phyloP scores from a whole-genome alignment of 2,113 vertebrate species.

The Copsychus sechellarum region DNA sequence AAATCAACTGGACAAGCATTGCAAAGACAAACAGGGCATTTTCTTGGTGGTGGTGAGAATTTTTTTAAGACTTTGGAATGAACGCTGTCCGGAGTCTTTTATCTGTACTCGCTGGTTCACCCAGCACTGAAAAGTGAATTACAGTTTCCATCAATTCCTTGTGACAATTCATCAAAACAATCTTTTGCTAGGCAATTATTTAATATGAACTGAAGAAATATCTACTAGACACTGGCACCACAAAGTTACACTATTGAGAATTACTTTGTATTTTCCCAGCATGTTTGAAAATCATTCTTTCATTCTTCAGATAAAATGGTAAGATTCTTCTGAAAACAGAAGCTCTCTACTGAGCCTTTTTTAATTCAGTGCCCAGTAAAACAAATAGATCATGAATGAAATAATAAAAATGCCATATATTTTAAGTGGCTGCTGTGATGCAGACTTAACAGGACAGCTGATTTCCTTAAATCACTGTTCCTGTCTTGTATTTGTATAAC shows the following conservation, averaged over 20 bases:
- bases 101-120: not conserved
- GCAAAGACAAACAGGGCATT: conserved; percentile 53
- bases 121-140: not conserved
- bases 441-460: conserved; percentile 47
- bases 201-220: conserved; percentile 63
- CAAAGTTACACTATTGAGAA: conserved; percentile 30
- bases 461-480: conserved; percentile 24
- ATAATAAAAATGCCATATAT: conserved; percentile 62
- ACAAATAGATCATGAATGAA: conserved; percentile 67
- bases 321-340: conserved; percentile 55
- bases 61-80: not conserved
- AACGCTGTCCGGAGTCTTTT: conserved; percentile 11
- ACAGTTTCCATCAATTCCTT: conserved; percentile 35
- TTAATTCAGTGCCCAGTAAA: conserved; percentile 39
- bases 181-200: conserved; percentile 41
- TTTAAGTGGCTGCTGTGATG: conserved; percentile 49
- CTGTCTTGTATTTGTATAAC: not conserved
- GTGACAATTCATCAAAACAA: conserved; percentile 35
- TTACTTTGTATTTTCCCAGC: conserved; percentile 54
- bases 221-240: conserved; percentile 35
- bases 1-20: conserved; percentile 63
- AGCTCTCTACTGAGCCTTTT: conserved; percentile 26
- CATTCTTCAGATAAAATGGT: conserved; percentile 61
- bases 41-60: conserved; percentile 29
- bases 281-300: conserved; percentile 57